Percentiles rank a stretch among this genome's conserved stretches.
Evolutionary conservation across 2,888 invertebrate genomes (phyloP).

Genomic region (Agriotes lineatus): DNA sequence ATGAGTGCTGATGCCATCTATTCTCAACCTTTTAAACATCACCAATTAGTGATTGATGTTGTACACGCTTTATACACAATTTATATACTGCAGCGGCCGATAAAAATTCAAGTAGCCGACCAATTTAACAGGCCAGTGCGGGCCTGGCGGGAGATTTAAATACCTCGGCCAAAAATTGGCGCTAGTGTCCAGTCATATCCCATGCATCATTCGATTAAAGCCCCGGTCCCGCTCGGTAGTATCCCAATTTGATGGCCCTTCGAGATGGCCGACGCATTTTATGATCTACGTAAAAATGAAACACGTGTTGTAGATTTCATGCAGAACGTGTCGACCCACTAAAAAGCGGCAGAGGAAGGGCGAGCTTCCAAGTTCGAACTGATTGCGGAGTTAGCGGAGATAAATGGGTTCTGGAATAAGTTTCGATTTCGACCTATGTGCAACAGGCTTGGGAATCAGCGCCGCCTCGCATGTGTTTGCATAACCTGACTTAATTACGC

Average conservation of each 20-base stretch:
- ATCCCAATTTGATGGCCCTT: conserved; percentile 5
- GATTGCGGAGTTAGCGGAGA: conserved; percentile 34
- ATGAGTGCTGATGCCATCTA: no score
- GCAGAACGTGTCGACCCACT: conserved; percentile 12
- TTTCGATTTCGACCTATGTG: conserved; percentile 32
- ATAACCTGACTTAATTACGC: conserved; percentile 21
- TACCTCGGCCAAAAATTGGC: neutral
- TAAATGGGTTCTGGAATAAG: conserved; percentile 34
- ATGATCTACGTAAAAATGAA: conserved; percentile 46
- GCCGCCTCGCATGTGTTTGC: conserved; percentile 14
- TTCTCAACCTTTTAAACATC: no score
- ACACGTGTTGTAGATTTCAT: conserved; percentile 39
- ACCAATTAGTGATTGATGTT: no score
- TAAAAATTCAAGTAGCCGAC: no score
- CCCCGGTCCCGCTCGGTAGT: neutral
- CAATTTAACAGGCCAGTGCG: no score
- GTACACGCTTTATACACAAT: no score
- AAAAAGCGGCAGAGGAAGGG: conserved; percentile 12
- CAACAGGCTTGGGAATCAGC: conserved; percentile 23
- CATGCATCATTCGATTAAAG: conserved; percentile 8
- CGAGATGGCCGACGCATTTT: conserved; percentile 10
- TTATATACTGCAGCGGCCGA: no score
- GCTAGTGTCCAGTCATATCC: neutral
- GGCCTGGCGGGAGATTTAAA: no score
- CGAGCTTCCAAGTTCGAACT: conserved; percentile 28